Percentiles rank a stretch among this genome's conserved stretches.
Evolutionary conservation across 2,797 vertebrate species (phyloP).

Genomic region (Pogoniulus pusillus): DNA sequence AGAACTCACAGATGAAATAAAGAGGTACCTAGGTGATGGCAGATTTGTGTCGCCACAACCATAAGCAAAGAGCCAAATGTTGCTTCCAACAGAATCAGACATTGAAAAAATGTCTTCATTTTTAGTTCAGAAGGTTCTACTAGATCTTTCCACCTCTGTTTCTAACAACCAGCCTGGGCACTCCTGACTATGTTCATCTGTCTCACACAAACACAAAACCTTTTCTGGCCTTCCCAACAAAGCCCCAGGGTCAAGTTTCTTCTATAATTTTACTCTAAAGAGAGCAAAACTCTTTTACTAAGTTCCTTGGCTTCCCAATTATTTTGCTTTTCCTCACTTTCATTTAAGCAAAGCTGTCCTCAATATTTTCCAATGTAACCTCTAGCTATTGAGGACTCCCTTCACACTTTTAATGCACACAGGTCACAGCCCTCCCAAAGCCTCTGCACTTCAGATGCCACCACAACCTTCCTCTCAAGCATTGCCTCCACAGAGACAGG

Average conservation of each 20-base stretch:
- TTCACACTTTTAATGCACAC: background rate
- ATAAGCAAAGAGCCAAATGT: background rate
- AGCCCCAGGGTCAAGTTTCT: background rate
- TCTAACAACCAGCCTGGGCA: background rate
- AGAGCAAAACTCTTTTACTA: background rate
- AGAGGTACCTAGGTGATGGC: background rate
- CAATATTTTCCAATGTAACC: background rate
- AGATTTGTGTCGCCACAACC: background rate
- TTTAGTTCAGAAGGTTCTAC: background rate
- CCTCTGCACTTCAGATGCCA: background rate
- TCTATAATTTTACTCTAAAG: too few relatives aligned
- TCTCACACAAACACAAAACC: background rate
- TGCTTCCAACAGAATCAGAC: background rate
- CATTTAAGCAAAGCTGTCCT: background rate
- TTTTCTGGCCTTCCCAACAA: background rate
- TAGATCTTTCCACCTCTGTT: background rate
- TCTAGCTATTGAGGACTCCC: background rate
- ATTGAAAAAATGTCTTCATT: background rate
- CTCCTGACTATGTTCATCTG: background rate
- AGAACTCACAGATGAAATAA: background rate
- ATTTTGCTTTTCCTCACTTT: background rate
- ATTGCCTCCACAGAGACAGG: background rate
- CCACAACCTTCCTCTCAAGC: background rate
- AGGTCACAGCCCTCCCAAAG: background rate
- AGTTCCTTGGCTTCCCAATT: background rate